These are phyloP conservation scores for Amphiprion percula DNA, from an alignment of 2,113 vertebrate genomes.

Conservation along the genomic window DNA sequence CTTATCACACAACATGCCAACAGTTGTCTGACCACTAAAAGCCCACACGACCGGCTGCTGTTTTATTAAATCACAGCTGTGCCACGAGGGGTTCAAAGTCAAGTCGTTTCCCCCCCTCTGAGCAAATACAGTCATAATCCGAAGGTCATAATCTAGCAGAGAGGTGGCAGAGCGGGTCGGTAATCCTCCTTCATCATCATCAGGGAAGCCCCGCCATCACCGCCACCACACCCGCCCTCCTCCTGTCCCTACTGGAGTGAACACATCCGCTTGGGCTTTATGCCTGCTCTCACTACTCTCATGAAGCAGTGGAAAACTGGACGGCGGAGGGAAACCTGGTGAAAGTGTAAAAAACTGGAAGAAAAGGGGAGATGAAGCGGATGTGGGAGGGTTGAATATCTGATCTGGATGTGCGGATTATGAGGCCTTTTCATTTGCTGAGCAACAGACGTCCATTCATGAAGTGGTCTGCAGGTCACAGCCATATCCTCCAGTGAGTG, in stretches of 20 bases:
- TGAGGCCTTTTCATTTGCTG: constrained; percentile 48
- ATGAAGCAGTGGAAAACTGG: constrained; percentile 25
- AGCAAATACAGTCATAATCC: constrained; percentile 65
- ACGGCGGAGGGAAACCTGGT: background rate
- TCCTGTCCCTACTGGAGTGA: constrained; percentile 32
- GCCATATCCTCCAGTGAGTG: constrained; percentile 31
- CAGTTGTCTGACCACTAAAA: constrained; percentile 15
- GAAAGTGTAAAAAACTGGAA: background rate
- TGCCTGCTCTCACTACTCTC: background rate
- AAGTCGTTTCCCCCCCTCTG: background rate
- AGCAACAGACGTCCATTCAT: constrained; percentile 61
- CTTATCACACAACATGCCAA: too few relatives aligned
- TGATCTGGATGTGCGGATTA: constrained; percentile 44
- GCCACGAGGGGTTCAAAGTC: constrained; percentile 17
- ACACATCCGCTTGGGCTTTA: constrained; percentile 68
- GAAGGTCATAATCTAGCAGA: constrained; percentile 60
- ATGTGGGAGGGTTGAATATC: constrained; percentile 38
- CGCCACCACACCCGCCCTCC: background rate
- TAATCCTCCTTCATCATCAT: constrained; percentile 65
- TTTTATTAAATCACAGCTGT: constrained; percentile 27
- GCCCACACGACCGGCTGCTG: background rate
- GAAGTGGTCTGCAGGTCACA: constrained; percentile 44
- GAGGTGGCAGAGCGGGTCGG: constrained; percentile 42
- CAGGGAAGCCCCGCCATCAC: constrained; percentile 48
- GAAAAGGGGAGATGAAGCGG: constrained; percentile 28